These are phyloP conservation scores for Glaucopsyche alexis DNA, from an alignment of 2,888 invertebrate genomes.

Conservation along the genomic window DNA sequence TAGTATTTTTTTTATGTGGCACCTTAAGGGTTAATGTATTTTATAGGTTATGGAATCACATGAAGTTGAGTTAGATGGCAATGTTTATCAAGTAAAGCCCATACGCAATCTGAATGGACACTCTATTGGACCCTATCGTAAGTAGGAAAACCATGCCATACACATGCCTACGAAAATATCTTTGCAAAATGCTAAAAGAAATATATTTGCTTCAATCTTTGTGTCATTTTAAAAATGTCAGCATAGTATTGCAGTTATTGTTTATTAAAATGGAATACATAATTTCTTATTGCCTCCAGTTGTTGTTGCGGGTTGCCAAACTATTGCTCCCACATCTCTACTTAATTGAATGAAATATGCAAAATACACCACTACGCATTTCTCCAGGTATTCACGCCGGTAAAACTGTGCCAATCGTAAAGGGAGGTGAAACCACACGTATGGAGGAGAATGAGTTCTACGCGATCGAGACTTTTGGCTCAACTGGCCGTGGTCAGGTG, in stretches of 20 bases:
- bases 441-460: conserved; percentile 99
- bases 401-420: conserved; percentile 99
- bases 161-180: too few relatives aligned
- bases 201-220: too few relatives aligned
- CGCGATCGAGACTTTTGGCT: conserved; percentile 99
- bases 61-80: conserved; percentile 98
- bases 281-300: too few relatives aligned
- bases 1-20: not conserved
- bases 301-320: too few relatives aligned
- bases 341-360: too few relatives aligned
- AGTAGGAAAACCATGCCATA: conserved; percentile 53
- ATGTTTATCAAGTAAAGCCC: conserved; percentile 96
- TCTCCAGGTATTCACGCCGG: conserved; percentile 92
- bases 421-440: conserved; percentile 97
- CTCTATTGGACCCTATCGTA: conserved; percentile 99
- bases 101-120: conserved; percentile 99
- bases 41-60: conserved; percentile 97
- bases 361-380: not conserved
- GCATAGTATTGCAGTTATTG: too few relatives aligned
- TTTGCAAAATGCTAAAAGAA: too few relatives aligned
- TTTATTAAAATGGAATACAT: too few relatives aligned
- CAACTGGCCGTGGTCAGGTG: conserved; percentile 95
- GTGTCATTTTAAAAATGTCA: too few relatives aligned
- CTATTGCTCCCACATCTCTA: too few relatives aligned
- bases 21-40: not conserved